These are phyloP conservation scores for Psylliodes chrysocephalus DNA, from an alignment of 2,888 invertebrate species.

Conservation along the genomic window DNA sequence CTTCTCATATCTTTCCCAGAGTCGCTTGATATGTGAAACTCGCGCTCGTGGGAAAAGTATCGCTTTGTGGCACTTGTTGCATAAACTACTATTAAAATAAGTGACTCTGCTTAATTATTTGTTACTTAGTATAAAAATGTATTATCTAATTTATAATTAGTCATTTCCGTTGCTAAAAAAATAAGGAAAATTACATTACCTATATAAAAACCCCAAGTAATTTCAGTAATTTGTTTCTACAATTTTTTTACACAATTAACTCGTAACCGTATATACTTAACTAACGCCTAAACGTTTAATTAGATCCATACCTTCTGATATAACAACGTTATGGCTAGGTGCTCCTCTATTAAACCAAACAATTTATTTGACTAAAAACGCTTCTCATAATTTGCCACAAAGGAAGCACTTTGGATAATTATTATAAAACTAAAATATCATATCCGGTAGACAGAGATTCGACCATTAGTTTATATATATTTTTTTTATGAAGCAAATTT, in stretches of 20 bases:
- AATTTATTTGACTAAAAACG: slow-evolving; percentile 45
- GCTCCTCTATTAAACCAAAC: slow-evolving; percentile 45
- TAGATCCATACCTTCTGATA: slow-evolving; percentile 32
- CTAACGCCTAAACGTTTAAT: slow-evolving; percentile 22
- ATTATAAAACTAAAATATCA: slow-evolving; percentile 58
- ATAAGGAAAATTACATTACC: too few species aligned
- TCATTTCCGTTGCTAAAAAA: too few species aligned
- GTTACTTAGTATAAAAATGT: too few species aligned
- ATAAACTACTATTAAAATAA: too few species aligned
- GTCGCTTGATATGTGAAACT: too few species aligned
- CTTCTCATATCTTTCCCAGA: too few species aligned
- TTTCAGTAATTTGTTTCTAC: slow-evolving; percentile 11
- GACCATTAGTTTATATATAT: slow-evolving; percentile 46
- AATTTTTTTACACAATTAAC: slow-evolving; percentile 16
- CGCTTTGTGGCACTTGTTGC: too few species aligned
- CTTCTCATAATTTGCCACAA: slow-evolving; percentile 44
- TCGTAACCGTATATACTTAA: slow-evolving; percentile 9
- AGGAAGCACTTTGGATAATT: slow-evolving; percentile 53
- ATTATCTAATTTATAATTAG: too few species aligned
- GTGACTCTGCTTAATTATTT: too few species aligned
- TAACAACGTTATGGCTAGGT: slow-evolving; percentile 44
- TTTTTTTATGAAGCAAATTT: slow-evolving; percentile 37
- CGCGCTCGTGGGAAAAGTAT: too few species aligned
- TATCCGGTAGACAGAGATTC: slow-evolving; percentile 53
- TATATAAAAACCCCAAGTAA: too few species aligned